These are phyloP conservation scores for Vidua chalybeata DNA, from an alignment of 2,113 vertebrate genomes.

Conservation along the genomic window DNA sequence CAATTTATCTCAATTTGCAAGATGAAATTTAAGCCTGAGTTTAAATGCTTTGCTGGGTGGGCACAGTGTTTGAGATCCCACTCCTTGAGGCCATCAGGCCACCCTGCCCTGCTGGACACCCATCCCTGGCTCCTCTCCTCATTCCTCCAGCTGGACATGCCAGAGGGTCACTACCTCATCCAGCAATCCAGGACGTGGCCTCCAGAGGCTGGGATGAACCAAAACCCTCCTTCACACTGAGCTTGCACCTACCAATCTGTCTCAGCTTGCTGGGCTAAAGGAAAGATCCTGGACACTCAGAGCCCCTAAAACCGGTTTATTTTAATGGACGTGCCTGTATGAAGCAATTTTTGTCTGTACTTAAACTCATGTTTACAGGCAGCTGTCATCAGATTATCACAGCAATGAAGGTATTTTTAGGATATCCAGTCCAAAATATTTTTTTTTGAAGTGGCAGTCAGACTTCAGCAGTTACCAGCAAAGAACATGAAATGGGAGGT, in stretches of 20 bases:
- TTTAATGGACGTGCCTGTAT: background rate
- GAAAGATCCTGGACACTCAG: background rate
- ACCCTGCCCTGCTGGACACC: background rate
- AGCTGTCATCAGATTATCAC: background rate
- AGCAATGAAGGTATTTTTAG: background rate
- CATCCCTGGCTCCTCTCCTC: background rate
- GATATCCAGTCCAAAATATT: background rate
- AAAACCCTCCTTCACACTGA: background rate
- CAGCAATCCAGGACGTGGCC: background rate
- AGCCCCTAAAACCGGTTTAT: background rate
- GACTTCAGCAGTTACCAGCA: constrained; percentile 19
- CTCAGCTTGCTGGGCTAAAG: background rate
- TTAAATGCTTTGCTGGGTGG: background rate
- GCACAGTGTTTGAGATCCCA: background rate
- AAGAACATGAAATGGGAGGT: constrained; percentile 23
- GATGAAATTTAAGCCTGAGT: background rate
- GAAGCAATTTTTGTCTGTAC: background rate
- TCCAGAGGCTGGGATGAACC: background rate
- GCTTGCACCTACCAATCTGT: background rate
- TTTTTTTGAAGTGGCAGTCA: constrained; percentile 8
- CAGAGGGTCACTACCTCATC: background rate
- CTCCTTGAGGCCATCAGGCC: background rate
- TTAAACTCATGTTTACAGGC: background rate
- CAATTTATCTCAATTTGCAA: background rate
- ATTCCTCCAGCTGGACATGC: background rate